Evolutionary conservation across 2,888 invertebrate genomes (phyloP).

Genomic region (Syritta pipiens): DNA sequence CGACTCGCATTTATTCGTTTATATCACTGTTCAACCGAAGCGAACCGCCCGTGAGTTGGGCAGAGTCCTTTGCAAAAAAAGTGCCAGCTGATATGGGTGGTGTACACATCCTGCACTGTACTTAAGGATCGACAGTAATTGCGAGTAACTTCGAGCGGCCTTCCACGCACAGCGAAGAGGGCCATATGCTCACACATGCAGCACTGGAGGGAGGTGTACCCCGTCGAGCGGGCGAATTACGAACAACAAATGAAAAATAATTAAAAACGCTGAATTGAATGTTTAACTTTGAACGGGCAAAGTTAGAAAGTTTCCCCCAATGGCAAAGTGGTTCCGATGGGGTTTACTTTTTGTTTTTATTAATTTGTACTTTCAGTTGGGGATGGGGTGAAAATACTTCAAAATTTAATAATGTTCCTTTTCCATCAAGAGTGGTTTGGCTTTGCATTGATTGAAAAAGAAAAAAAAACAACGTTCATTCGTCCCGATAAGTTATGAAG

Average conservation of each 20-base stretch:
- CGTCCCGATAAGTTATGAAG: too few species aligned
- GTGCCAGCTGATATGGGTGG: constrained; percentile 25
- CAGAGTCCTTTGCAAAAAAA: constrained; percentile 31
- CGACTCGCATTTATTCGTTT: constrained; percentile 58
- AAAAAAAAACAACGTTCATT: too few species aligned
- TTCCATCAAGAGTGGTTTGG: constrained; percentile 1
- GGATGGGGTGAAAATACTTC: constrained; percentile 33
- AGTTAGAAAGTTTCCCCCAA: constrained; percentile 49
- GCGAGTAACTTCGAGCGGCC: constrained; percentile 13
- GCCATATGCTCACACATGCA: constrained; percentile 34
- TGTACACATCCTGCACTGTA: constrained; percentile 13
- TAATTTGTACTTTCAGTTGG: constrained; percentile 3
- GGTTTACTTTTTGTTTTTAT: constrained; percentile 17
- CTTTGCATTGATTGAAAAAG: constrained; percentile 25
- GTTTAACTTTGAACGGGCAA: constrained; percentile 56
- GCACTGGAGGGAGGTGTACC: neutral
- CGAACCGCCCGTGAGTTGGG: constrained; percentile 1
- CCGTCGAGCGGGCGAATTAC: neutral
- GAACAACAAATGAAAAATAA: constrained; percentile 61
- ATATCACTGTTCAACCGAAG: constrained; percentile 16
- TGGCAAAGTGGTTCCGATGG: constrained; percentile 9
- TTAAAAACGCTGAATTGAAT: constrained; percentile 56
- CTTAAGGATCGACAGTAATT: constrained; percentile 18
- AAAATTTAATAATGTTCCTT: constrained; percentile 52
- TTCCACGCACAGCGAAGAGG: constrained; percentile 57